Percentiles rank a stretch among this genome's conserved stretches.
Conservation (phyloP, 1,140 invertebrate species). For the Scaptomyza hsui region DNA sequence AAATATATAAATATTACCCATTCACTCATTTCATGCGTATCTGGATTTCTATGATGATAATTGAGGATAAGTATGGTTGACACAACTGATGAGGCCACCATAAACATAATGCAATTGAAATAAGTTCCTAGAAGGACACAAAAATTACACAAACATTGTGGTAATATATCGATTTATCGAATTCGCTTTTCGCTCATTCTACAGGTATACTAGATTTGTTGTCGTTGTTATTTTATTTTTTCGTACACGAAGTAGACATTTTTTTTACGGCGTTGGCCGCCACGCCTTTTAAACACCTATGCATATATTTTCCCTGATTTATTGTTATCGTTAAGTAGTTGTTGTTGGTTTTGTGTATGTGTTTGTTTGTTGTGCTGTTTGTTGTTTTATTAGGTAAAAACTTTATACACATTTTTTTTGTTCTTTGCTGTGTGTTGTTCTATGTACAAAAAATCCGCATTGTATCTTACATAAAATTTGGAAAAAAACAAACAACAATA, state of each 20-base stretch:
- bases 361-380: conserved; percentile 25
- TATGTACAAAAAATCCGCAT: conserved; percentile 29
- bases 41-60: conserved; percentile 98
- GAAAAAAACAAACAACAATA: conserved; percentile 10
- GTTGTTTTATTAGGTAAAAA: conserved; percentile 9
- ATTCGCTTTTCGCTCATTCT: conserved; percentile 35
- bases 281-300: neutral
- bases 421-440: conserved; percentile 9
- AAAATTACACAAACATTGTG: conserved; percentile 84
- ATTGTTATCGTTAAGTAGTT: conserved; percentile 13
- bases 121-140: conserved; percentile 91
- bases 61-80: conserved; percentile 99
- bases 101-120: conserved; percentile 99
- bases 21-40: conserved; percentile 98
- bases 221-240: neutral
- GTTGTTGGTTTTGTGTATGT: conserved; percentile 10
- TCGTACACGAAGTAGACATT: neutral
- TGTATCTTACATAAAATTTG: conserved; percentile 22
- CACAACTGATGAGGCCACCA: conserved; percentile 98
- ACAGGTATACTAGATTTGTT: conserved; percentile 8
- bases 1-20: conserved; percentile 90
- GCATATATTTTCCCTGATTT: conserved; percentile 7
- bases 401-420: conserved; percentile 10
- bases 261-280: neutral
- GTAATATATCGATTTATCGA: conserved; percentile 51